These are phyloP conservation scores for Peromyscus aztecus DNA, from an alignment of 2,797 vertebrate genomes.

Conservation along the genomic window DNA sequence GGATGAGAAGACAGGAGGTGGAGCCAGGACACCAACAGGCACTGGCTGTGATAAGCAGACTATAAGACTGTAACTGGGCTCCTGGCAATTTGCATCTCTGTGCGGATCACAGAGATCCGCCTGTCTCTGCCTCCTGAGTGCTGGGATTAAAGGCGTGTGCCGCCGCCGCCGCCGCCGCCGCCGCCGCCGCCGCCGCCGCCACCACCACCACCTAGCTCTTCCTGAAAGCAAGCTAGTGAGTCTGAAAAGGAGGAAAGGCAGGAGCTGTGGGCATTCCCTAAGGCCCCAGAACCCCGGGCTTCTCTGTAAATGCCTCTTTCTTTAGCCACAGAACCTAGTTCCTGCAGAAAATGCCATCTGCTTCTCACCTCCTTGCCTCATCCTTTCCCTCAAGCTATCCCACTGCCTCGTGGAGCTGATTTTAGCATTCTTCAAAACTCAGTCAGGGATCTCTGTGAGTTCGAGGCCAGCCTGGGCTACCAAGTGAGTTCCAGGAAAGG, in stretches of 20 bases:
- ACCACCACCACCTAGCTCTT: neutral
- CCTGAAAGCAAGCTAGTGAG: neutral
- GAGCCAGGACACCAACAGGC: neutral
- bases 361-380: neutral
- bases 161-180: too few species aligned
- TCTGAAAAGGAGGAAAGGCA: neutral
- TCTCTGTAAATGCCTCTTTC: neutral
- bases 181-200: too few species aligned
- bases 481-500: too few species aligned
- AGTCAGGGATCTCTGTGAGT: neutral
- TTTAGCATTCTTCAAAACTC: slow-evolving; percentile 42
- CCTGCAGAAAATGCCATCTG: neutral
- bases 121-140: too few species aligned
- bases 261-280: neutral
- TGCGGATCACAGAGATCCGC: neutral
- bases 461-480: too few species aligned
- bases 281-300: neutral
- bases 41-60: neutral
- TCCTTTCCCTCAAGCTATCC: neutral
- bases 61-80: neutral
- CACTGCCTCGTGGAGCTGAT: neutral
- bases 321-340: neutral
- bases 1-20: neutral
- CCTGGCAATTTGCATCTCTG: neutral
- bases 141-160: too few species aligned